Conservation (phyloP, 2,113 vertebrate species). For the Bettongia penicillata region DNA sequence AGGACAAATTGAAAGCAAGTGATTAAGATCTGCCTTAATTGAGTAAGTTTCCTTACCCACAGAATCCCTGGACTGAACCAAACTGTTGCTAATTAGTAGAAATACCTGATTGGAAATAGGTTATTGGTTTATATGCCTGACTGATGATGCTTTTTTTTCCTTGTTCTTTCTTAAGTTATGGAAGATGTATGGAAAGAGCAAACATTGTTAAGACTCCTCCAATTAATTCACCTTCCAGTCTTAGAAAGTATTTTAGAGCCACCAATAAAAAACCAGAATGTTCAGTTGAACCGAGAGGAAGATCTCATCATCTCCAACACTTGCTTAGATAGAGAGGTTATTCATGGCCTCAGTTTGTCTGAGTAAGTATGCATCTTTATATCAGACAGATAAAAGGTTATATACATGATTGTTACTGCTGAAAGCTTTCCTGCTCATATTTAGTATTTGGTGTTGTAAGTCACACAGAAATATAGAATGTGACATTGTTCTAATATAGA, state of each 20-base stretch:
- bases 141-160: conserved; percentile 22
- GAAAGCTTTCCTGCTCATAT: conserved; percentile 1
- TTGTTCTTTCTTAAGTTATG: conserved; percentile 80
- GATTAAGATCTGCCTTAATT: background rate
- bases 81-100: background rate
- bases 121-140: background rate
- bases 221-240: conserved; percentile 88
- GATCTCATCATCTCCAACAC: conserved; percentile 91
- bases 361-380: conserved; percentile 82
- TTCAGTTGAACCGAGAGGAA: conserved; percentile 79
- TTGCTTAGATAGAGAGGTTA: conserved; percentile 88
- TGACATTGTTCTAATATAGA: conserved; percentile 16
- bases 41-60: background rate
- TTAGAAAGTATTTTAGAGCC: conserved; percentile 88
- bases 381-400: conserved; percentile 2
- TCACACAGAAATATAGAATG: background rate
- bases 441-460: conserved; percentile 17
- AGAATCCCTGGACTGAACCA: background rate
- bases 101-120: background rate
- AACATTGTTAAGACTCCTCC: conserved; percentile 88
- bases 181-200: conserved; percentile 91
- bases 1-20: background rate
- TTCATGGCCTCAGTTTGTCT: conserved; percentile 82
- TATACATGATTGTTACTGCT: background rate
- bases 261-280: conserved; percentile 79